Conservation (phyloP, 2,888 invertebrate genomes). For the Metellina segmentata region DNA sequence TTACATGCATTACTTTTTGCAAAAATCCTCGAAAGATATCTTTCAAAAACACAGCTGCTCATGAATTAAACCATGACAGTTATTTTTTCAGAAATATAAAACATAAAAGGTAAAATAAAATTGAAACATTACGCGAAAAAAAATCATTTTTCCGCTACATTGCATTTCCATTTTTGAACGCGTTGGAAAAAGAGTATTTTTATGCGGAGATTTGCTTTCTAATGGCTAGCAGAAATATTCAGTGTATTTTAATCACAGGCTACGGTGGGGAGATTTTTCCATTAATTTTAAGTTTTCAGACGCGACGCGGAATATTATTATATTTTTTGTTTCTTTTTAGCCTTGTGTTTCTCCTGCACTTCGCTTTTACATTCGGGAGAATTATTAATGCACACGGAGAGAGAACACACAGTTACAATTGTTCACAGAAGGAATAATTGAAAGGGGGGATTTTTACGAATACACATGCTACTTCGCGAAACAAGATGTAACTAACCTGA, state of each 20-base stretch:
- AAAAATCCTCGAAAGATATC: slow-evolving; percentile 59
- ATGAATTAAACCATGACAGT: slow-evolving; percentile 68
- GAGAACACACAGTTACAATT: slow-evolving; percentile 26
- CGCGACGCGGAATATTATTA: slow-evolving; percentile 59
- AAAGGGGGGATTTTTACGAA: slow-evolving; percentile 42
- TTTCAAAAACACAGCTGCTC: slow-evolving; percentile 69
- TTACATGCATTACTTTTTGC: slow-evolving; percentile 41
- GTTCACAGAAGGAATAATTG: slow-evolving; percentile 48
- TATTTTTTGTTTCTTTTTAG: slow-evolving; percentile 33
- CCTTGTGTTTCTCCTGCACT: slow-evolving; percentile 42
- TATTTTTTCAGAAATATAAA: slow-evolving; percentile 55
- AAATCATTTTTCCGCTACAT: slow-evolving; percentile 71
- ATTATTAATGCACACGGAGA: slow-evolving; percentile 62
- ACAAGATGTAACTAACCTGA: slow-evolving; percentile 71
- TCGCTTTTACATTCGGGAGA: slow-evolving; percentile 59
- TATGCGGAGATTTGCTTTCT: slow-evolving; percentile 65
- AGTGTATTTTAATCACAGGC: slow-evolving; percentile 71
- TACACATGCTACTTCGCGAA: slow-evolving; percentile 39
- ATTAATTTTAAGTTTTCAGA: slow-evolving; percentile 74
- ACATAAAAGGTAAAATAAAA: slow-evolving; percentile 58
- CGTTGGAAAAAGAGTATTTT: slow-evolving; percentile 52
- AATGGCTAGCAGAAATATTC: slow-evolving; percentile 73
- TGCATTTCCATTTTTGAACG: slow-evolving; percentile 73
- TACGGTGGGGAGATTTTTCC: slow-evolving; percentile 66
- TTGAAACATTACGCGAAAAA: slow-evolving; percentile 60